These are phyloP conservation scores for Platygyra sinensis DNA, from an alignment of 64 coral and sea anemone genomes.

Conservation along the genomic window DNA sequence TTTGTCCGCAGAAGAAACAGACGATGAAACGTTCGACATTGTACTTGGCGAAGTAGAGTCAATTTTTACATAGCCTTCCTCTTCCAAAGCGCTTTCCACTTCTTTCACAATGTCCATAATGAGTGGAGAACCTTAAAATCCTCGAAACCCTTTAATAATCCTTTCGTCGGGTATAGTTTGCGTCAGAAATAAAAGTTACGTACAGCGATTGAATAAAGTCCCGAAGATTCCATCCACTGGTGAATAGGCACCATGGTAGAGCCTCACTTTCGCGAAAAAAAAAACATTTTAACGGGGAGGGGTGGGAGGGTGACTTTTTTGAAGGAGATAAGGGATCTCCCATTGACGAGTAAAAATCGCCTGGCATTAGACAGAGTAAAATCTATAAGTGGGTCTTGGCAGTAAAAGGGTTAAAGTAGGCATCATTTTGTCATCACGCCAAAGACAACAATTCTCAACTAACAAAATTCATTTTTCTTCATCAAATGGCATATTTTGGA, in stretches of 20 bases:
- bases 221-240: conserved; percentile 1
- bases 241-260: conserved; percentile 3
- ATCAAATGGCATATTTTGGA: no score
- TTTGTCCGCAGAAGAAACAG: conserved; percentile 18
- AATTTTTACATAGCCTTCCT: conserved; percentile 75
- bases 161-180: not conserved
- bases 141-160: not conserved
- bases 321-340: no score
- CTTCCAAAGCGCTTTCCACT: conserved; percentile 89
- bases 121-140: conserved; percentile 15
- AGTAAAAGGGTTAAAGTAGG: no score
- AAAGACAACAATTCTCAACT: no score
- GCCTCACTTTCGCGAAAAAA: not conserved
- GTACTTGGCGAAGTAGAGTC: conserved; percentile 40
- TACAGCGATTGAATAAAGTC: not conserved
- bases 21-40: conserved; percentile 15
- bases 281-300: not conserved
- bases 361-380: no score
- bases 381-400: no score
- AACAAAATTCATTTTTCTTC: no score
- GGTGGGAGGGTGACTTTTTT: not conserved
- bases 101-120: conserved; percentile 87
- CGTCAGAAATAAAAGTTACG: not conserved
- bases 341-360: no score
- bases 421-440: no score